Evolutionary conservation across 2,113 vertebrate genomes (phyloP).

Genomic region (Callionymus lyra): DNA sequence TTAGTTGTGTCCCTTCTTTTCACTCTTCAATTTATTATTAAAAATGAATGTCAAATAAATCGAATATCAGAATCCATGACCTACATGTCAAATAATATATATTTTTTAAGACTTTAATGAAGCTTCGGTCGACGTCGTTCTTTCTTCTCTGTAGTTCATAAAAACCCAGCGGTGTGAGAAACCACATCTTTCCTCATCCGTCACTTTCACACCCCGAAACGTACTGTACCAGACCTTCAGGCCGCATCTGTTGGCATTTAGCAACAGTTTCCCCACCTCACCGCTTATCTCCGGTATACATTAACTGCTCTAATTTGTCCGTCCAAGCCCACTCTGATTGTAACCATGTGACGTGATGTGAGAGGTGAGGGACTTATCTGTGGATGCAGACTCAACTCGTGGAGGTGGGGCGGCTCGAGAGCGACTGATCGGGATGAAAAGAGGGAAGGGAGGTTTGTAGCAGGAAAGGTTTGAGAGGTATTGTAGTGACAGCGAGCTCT

Average conservation of each 20-base stretch:
- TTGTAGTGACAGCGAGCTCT: conserved; percentile 1
- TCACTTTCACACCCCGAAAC: conserved; percentile 18
- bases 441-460: conserved; percentile 1
- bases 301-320: conserved; percentile 69
- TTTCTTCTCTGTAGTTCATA: neutral
- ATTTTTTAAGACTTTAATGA: no score
- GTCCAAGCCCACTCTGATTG: conserved; percentile 63
- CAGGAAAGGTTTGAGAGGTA: conserved; percentile 10
- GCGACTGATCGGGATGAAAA: neutral
- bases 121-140: no score
- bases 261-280: conserved; percentile 54
- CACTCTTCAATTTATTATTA: no score
- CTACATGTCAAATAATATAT: no score
- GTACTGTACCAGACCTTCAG: conserved; percentile 36
- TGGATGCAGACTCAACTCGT: conserved; percentile 25
- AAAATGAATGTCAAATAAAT: no score
- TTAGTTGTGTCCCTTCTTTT: no score
- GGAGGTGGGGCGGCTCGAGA: conserved; percentile 4
- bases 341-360: conserved; percentile 61
- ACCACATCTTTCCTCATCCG: neutral
- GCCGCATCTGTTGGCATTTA: conserved; percentile 66
- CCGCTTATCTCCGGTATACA: conserved; percentile 58
- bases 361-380: conserved; percentile 64
- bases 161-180: neutral
- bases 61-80: no score